Base-by-base conservation (phyloP, 2,797 vertebrate species). In the Loris lydekkerianus region DNA sequence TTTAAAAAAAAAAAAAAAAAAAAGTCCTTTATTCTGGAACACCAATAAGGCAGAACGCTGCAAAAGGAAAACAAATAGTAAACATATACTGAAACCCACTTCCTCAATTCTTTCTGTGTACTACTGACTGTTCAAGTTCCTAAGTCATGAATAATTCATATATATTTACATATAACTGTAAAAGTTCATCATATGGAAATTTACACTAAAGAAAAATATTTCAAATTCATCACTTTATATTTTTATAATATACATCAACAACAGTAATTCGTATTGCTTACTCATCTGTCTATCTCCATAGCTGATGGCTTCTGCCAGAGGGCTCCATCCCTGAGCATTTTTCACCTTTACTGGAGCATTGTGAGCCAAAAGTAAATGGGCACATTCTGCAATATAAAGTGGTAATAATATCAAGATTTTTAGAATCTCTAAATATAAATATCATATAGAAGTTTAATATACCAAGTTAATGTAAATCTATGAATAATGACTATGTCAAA, bases 321-420 rank as follows among this genome's bases (percentile, higher is more conserved):
- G 99, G 98, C 99, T 99, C 99, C 99, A 99, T 98, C 99, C 99
- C 99, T 99, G 99, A 99, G 99, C 99, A 10, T 99, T 99, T 98
- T 99, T 99, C 98, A 99, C 99, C 98, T 99, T 99, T 93, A 99
- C 99, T 60, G 99, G 99, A 98, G 99, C 99, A 97, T 99, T 99
- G 97, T 99, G 99, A 98, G 99, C 99, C 98, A 99, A 98, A 97
- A 99, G 99, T 98, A 99, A 98, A 98, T 99, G 99, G 89, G 99
- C 99, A 98, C 99, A 99, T 98, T 99, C 99, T 99, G 98, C 11
- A 98, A 97, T n/a, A 96, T 86, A 96, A 93, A 96, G 56, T 2
- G 29, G 17, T 88, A 94, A 89, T 43, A 77, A 40, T 49, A 95
- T 40, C 60, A 95, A 96, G 61, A 78, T 67, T 34, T 87, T 90